Base-by-base conservation (phyloP, 2,888 invertebrate genomes). In the Glyphotaelius pellucidus region DNA sequence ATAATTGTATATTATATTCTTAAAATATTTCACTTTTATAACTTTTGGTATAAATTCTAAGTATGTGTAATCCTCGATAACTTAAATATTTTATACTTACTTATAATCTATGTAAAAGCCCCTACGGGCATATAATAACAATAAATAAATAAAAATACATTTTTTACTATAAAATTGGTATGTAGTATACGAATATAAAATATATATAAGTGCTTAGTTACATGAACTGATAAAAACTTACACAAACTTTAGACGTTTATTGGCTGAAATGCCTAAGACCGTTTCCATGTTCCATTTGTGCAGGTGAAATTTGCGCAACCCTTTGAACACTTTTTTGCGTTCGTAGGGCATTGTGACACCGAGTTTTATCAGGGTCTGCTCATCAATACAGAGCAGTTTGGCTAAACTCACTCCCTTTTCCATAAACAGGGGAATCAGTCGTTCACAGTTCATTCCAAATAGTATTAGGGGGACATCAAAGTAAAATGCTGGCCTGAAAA, bases 271-370 rank as follows among this genome's bases (percentile, higher is more conserved):
- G 15, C 96, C 96, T 1, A 95, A 94, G 0, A 96, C 96, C 11
- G 96, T 94, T 91, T 95, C 95, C 2, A 96, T 93, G 94, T 95
- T 96, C 96, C 97, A 97, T 2, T 95, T 95, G 93, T 96, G 95
- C 92, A 95, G 95, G 94, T 97, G 97, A 94, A 97, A 97, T 93
- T 95, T 96, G 90, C 96, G 95, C 87, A 97, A 94, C 0, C 96
- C 96, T 79, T 94, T 94, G 90, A 95, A 94, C 93, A 97, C 95
- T 94, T 96, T 95, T 93, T 96, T 96, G 93, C 97, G 95, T 94
- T 97, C 97, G 93, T 96, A 96, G 1, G 96, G 96, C 95, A 97
- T 95, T 5, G 95, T 95, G 31, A 97, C 95, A 79, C 97, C 97
- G 80, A 97, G 94, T 90, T 95, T 94, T 85, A 95, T 94, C 94